Percentiles rank a stretch among this genome's conserved stretches.
These are phyloP conservation scores for Seriola aureovittata DNA, from an alignment of 2,113 vertebrate species.

Conservation along the genomic window DNA sequence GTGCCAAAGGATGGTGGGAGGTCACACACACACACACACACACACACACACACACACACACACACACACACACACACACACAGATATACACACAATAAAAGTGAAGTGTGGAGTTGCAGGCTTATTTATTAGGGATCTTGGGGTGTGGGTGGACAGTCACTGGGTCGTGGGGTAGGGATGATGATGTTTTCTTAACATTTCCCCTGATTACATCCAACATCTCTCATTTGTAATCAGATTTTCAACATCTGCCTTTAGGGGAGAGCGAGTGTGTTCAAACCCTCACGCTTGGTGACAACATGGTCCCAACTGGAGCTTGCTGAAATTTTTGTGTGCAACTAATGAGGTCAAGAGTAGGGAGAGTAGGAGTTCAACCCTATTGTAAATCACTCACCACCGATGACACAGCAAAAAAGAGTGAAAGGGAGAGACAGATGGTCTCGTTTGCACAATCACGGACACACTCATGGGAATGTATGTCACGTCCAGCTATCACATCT, in stretches of 20 bases:
- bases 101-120: conserved; percentile 60
- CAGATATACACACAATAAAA: conserved; percentile 60
- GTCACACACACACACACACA: conserved; percentile 47
- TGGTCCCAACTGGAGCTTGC: conserved; percentile 30
- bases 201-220: conserved; percentile 59
- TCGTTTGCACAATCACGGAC: conserved; percentile 46
- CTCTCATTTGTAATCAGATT: conserved; percentile 57
- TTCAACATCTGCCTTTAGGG: conserved; percentile 51
- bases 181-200: conserved; percentile 75
- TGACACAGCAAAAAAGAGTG: conserved; percentile 16
- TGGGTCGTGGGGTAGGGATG: conserved; percentile 48
- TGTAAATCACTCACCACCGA: conserved; percentile 34
- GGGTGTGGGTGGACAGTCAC: conserved; percentile 64
- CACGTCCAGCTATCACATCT: not conserved
- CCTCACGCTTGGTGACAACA: conserved; percentile 44
- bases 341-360: conserved; percentile 41
- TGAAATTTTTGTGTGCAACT: conserved; percentile 36
- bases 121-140: conserved; percentile 67
- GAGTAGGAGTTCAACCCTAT: conserved; percentile 19
- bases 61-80: conserved; percentile 19
- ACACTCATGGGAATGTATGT: not conserved
- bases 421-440: conserved; percentile 14
- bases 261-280: conserved; percentile 18
- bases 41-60: conserved; percentile 11
- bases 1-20: conserved; percentile 68